Conservation (phyloP, 2,113 vertebrate genomes). For the Periophthalmodon schlosseri region DNA sequence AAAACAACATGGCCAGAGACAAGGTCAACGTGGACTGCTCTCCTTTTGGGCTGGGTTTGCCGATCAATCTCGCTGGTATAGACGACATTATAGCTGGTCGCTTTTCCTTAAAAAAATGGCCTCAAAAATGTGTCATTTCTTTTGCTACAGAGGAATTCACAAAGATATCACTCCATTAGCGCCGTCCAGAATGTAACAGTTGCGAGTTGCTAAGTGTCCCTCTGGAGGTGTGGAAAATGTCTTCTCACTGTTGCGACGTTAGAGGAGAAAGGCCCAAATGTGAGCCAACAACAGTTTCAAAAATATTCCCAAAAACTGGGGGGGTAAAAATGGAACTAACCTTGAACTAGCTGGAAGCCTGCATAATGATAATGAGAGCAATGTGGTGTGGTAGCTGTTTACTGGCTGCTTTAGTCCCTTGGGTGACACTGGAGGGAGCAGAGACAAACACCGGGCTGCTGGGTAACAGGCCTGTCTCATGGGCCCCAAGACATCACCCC, state of each 20-base stretch:
- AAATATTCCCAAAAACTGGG: not conserved
- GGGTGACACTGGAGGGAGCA: conserved; percentile 28
- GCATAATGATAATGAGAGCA: conserved; percentile 3
- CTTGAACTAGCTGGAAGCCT: not conserved
- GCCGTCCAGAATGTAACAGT: not conserved
- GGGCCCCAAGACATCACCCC: conserved; percentile 15
- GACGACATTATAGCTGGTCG: conserved; percentile 58
- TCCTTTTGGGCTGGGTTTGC: conserved; percentile 61
- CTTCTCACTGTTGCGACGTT: not conserved
- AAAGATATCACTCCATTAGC: not conserved
- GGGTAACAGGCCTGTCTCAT: conserved; percentile 45
- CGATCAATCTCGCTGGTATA: conserved; percentile 62
- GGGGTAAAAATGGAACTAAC: not conserved
- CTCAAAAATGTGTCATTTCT: not conserved
- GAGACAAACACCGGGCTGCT: conserved; percentile 58
- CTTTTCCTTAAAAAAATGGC: conserved; percentile 19
- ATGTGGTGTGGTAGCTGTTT: conserved; percentile 51
- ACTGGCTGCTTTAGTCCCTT: conserved; percentile 48
- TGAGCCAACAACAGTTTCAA: not conserved
- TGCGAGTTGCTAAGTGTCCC: not conserved
- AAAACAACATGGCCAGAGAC: conserved; percentile 67
- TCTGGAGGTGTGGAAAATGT: not conserved
- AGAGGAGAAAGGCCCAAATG: not conserved
- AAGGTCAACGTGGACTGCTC: conserved; percentile 66
- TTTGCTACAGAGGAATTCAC: conserved; percentile 6